phyloP scores from a whole-genome alignment of 2,797 vertebrate genomes.

The Antennarius maculatus region DNA sequence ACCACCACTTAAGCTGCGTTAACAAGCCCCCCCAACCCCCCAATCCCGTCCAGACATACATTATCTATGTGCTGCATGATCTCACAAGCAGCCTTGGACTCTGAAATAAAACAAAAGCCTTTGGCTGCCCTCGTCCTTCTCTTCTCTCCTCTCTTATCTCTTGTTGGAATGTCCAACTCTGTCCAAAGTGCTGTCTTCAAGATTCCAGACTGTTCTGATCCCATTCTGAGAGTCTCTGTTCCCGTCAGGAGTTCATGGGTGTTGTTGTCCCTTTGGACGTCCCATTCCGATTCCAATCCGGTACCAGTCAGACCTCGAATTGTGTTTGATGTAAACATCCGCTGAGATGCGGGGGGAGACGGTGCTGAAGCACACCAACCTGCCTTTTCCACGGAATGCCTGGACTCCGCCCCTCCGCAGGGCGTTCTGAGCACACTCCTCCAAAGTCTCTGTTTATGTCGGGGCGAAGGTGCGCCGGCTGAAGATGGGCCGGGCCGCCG shows the following conservation, averaged over 20 bases:
- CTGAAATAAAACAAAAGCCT: slow-evolving; percentile 71
- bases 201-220: slow-evolving; percentile 53
- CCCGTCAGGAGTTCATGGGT: slow-evolving; percentile 45
- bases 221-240: slow-evolving; percentile 37
- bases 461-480: slow-evolving; percentile 68
- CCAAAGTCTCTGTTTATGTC: slow-evolving; percentile 73
- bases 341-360: slow-evolving; percentile 41
- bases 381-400: slow-evolving; percentile 64
- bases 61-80: slow-evolving; percentile 60
- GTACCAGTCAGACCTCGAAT: slow-evolving; percentile 60
- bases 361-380: slow-evolving; percentile 45
- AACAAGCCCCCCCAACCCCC: slow-evolving; percentile 34
- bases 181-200: slow-evolving; percentile 66
- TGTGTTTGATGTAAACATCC: slow-evolving; percentile 64
- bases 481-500: slow-evolving; percentile 63
- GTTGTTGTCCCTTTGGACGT: slow-evolving; percentile 43
- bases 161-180: slow-evolving; percentile 66
- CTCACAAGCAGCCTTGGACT: slow-evolving; percentile 62
- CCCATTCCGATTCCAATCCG: slow-evolving; percentile 49
- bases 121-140: slow-evolving; percentile 66
- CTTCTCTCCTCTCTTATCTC: slow-evolving; percentile 65
- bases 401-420: slow-evolving; percentile 60
- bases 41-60: slow-evolving; percentile 57
- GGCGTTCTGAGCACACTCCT: slow-evolving; percentile 64
- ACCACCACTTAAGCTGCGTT: slow-evolving; percentile 8